phyloP scores from a whole-genome alignment of 1,140 invertebrate genomes.

The Pogonomyrmex barbatus region DNA sequence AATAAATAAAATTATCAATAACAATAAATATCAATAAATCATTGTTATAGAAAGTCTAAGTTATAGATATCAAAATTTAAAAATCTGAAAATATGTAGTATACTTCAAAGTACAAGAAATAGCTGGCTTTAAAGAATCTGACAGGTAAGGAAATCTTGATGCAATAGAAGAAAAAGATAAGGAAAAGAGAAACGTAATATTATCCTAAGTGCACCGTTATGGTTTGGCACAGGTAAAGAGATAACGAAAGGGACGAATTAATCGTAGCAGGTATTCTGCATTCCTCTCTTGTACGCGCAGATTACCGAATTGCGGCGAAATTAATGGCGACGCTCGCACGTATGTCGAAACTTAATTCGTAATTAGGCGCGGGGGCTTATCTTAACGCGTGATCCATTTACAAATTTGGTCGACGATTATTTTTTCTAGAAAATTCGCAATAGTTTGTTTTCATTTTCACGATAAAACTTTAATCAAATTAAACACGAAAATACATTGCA shows the following conservation, averaged over 20 bases:
- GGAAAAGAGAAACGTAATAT: constrained; percentile 37
- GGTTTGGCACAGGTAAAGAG: constrained; percentile 52
- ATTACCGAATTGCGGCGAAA: constrained; percentile 54
- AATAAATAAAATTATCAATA: background rate
- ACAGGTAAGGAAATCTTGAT: background rate
- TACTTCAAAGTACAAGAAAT: background rate
- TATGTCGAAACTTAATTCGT: constrained; percentile 64
- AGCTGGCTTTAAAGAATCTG: background rate
- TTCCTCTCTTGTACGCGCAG: constrained; percentile 47
- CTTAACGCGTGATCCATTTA: constrained; percentile 55
- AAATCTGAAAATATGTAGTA: background rate
- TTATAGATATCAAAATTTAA: background rate
- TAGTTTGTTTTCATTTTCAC: background rate
- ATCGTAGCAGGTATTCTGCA: constrained; percentile 60
- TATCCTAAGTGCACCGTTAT: constrained; percentile 57
- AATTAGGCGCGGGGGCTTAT: constrained; percentile 51
- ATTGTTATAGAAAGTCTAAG: background rate
- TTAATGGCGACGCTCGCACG: constrained; percentile 56
- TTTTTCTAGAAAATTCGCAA: constrained; percentile 2
- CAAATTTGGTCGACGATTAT: constrained; percentile 19
- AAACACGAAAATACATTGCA: background rate
- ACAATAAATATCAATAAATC: background rate
- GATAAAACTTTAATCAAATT: constrained; percentile 8
- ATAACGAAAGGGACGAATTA: constrained; percentile 68
- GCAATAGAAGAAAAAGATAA: background rate